These are phyloP conservation scores for Minunthozetes semirufus DNA, from an alignment of 2,888 invertebrate species.

Conservation along the genomic window DNA sequence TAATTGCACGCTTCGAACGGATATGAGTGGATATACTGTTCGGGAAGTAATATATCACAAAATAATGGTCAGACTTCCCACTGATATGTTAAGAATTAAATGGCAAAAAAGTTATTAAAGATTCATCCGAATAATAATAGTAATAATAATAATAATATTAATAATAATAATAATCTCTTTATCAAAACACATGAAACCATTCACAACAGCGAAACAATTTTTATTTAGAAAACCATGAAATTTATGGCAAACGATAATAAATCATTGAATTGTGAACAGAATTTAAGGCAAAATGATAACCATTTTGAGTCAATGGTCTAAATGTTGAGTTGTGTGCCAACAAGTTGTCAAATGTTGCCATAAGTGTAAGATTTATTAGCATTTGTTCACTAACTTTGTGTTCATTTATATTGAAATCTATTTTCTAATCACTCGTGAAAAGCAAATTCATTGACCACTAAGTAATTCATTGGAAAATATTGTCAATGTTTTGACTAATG, in stretches of 20 bases:
- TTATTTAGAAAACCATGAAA: neutral
- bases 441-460: neutral
- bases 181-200: neutral
- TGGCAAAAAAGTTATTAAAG: slow-evolving; percentile 28
- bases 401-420: neutral
- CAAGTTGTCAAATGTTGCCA: slow-evolving; percentile 8
- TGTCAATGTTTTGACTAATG: neutral
- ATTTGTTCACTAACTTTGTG: neutral
- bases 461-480: neutral
- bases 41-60: slow-evolving; percentile 30
- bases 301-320: no score
- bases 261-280: neutral
- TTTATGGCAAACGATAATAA: neutral
- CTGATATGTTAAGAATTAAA: slow-evolving; percentile 27
- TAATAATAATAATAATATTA: neutral
- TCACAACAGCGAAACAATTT: neutral
- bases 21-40: slow-evolving; percentile 23
- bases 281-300: no score
- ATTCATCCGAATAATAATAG: neutral
- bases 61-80: slow-evolving; percentile 29
- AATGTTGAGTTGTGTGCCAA: slow-evolving; percentile 13
- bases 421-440: neutral
- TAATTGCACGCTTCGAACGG: slow-evolving; percentile 26
- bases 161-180: slow-evolving; percentile 1
- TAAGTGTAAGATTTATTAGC: neutral